Evolutionary conservation across 2,113 vertebrate genomes (phyloP).

Genomic region (Megalops atlanticus): DNA sequence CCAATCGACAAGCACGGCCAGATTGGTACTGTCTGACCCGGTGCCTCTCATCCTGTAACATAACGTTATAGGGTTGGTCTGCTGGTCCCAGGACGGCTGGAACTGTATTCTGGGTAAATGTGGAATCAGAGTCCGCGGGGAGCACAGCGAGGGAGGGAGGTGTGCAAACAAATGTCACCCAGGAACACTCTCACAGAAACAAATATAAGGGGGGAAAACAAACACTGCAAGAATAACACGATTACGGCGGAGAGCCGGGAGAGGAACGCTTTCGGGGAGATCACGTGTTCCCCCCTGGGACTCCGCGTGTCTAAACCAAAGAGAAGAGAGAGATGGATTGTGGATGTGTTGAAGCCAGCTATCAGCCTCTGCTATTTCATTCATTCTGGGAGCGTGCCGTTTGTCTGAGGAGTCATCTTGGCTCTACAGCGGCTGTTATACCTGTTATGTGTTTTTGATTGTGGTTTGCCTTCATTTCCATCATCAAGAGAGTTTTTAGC

Average conservation of each 20-base stretch:
- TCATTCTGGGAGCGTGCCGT: background rate
- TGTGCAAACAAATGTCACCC: background rate
- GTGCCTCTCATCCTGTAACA: background rate
- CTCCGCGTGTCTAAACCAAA: no score
- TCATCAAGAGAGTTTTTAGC: no score
- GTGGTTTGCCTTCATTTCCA: conserved; percentile 38
- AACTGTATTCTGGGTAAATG: conserved; percentile 21
- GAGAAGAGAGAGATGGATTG: background rate
- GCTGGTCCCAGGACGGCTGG: background rate
- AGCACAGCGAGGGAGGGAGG: background rate
- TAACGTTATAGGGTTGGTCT: background rate
- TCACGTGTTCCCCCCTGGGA: background rate
- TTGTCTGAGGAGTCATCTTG: background rate
- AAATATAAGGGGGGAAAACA: background rate
- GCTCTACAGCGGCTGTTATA: background rate
- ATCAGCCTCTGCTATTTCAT: background rate
- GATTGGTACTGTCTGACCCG: background rate
- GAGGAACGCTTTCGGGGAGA: background rate
- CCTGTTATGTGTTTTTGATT: conserved; percentile 20
- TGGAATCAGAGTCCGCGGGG: conserved; percentile 22
- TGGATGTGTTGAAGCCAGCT: background rate
- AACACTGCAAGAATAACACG: background rate
- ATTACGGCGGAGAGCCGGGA: background rate
- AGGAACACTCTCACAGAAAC: background rate
- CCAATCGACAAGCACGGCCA: background rate